These are phyloP conservation scores for Gallinago solitaria DNA, from an alignment of 2,797 vertebrate species.

Conservation along the genomic window DNA sequence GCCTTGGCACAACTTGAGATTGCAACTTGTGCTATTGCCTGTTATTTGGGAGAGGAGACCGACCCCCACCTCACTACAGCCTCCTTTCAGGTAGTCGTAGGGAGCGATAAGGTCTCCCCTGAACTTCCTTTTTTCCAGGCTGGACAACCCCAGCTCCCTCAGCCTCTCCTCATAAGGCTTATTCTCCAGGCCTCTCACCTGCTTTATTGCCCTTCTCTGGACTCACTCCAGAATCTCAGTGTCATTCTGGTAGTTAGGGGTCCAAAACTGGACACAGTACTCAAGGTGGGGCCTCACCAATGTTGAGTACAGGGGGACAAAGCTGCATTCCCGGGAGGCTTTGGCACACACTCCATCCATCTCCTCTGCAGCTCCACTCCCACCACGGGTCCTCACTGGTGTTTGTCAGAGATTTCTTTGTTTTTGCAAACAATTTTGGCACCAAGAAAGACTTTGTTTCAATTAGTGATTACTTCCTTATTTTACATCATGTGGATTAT, in stretches of 20 bases:
- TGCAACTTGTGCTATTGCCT: too few relatives aligned
- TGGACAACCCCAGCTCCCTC: background rate
- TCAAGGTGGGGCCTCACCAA: background rate
- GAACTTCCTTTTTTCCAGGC: too few relatives aligned
- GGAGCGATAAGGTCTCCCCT: too few relatives aligned
- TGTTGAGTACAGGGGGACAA: background rate
- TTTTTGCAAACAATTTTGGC: background rate
- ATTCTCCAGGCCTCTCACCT: background rate
- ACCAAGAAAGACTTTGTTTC: background rate
- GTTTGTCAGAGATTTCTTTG: background rate
- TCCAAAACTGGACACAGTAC: background rate
- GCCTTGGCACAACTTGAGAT: too few relatives aligned
- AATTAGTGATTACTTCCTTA: background rate
- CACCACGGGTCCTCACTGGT: background rate
- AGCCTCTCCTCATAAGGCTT: background rate
- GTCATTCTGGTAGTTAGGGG: background rate
- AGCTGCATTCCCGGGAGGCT: background rate
- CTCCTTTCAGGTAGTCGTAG: too few relatives aligned
- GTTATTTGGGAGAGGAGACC: too few relatives aligned
- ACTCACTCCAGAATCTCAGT: background rate
- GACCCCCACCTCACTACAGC: too few relatives aligned
- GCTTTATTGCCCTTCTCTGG: background rate
- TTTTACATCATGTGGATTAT: background rate
- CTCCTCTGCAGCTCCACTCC: background rate
- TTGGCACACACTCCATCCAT: fast-evolving